Evolutionary conservation across 1,140 invertebrate genomes (phyloP).

Genomic region (Andrena cerasifolii): DNA sequence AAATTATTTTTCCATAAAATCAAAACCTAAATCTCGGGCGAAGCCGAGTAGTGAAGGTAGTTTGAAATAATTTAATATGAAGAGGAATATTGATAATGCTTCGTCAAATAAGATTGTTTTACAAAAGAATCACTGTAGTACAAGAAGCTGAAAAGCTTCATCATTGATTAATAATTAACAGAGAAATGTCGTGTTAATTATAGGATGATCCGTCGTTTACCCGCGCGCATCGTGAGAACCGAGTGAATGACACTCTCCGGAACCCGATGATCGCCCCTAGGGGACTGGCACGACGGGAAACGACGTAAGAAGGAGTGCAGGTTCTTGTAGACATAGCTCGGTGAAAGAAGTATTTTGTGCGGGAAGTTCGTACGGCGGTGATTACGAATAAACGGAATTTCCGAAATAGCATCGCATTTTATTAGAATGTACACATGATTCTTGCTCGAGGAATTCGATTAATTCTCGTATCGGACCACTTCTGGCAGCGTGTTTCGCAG

Average conservation of each 20-base stretch:
- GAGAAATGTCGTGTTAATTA: not conserved
- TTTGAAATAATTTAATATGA: no score
- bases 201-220: not conserved
- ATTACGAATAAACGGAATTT: not conserved
- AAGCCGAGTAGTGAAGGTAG: no score
- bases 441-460: not conserved
- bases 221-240: constrained; percentile 38
- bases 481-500: not conserved
- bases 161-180: not conserved
- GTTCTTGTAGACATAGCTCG: constrained; percentile 11
- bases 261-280: not conserved
- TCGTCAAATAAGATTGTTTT: not conserved
- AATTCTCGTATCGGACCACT: not conserved
- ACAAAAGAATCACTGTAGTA: no score
- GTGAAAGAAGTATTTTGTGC: not conserved
- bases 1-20: no score
- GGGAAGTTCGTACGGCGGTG: not conserved
- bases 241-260: constrained; percentile 8
- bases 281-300: constrained; percentile 11
- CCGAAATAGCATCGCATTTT: no score
- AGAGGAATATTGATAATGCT: not conserved
- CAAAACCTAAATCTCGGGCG: no score
- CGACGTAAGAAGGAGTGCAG: not conserved
- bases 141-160: not conserved
- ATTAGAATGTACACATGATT: not conserved